Conservation (phyloP, 2,888 invertebrate genomes). For the Timema podura region DNA sequence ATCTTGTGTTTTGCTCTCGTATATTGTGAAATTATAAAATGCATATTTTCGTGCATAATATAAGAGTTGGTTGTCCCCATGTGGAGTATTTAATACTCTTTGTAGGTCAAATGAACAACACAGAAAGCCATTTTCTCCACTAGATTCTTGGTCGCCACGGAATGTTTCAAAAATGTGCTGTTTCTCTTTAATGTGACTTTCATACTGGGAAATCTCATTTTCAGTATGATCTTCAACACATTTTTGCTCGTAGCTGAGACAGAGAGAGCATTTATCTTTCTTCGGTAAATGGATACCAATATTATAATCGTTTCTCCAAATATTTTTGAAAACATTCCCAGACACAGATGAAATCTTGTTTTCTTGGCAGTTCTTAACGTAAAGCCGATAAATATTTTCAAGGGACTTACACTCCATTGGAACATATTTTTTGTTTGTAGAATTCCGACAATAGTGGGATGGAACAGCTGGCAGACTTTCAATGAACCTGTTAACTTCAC, state of each 20-base stretch:
- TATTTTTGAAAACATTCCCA: background rate
- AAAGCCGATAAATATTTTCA: background rate
- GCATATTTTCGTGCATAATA: conserved; percentile 38
- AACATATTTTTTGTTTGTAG: background rate
- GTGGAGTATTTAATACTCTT: background rate
- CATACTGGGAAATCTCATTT: background rate
- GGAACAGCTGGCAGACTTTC: background rate
- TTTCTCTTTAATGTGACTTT: background rate
- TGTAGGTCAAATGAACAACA: background rate
- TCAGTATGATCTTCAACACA: background rate
- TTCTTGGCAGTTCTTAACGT: background rate
- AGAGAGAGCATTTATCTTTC: conserved; percentile 1
- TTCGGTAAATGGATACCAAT: background rate
- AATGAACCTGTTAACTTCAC: background rate
- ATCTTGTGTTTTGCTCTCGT: conserved; percentile 38
- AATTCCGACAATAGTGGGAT: conserved; percentile 1
- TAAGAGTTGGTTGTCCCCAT: conserved; percentile 7
- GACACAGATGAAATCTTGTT: background rate
- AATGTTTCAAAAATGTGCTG: background rate
- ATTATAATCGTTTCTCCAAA: background rate
- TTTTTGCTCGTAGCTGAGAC: conserved; percentile 1
- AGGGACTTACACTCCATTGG: background rate
- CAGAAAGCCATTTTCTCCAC: background rate
- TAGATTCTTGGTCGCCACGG: background rate
- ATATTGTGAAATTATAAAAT: conserved; percentile 39